A percentile compares a stretch with the other conserved stretches of the same genome.
Conservation (phyloP, 2,113 vertebrate genomes). For the Caracal caracal region DNA sequence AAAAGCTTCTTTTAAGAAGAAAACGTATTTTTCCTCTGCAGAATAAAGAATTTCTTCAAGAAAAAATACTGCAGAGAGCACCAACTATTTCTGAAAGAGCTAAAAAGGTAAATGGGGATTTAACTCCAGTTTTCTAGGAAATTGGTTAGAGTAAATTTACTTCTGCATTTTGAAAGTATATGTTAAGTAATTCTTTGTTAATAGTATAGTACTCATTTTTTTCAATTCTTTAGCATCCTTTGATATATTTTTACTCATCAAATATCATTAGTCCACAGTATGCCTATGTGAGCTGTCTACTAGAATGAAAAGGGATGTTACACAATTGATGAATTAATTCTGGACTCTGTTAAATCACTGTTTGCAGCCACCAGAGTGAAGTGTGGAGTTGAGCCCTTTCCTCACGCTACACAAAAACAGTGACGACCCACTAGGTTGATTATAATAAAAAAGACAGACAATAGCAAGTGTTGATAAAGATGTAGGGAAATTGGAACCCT, state of each 20-base stretch:
- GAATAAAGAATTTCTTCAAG: slow-evolving; percentile 97
- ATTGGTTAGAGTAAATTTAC: background rate
- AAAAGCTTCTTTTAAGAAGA: slow-evolving; percentile 26
- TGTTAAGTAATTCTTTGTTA: background rate
- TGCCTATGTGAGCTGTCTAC: background rate
- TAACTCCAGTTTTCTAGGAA: background rate
- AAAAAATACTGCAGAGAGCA: slow-evolving; percentile 94
- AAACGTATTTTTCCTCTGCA: slow-evolving; percentile 77
- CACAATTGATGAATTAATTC: background rate
- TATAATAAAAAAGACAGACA: background rate
- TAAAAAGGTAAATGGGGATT: slow-evolving; percentile 89
- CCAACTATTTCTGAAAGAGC: slow-evolving; percentile 97
- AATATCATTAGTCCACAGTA: background rate
- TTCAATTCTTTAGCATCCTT: background rate
- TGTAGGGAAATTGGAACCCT: background rate
- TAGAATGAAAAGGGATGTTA: background rate
- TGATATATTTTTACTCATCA: background rate
- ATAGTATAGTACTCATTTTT: background rate
- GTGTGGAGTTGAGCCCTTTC: background rate
- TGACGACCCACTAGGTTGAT: background rate
- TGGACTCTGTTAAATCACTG: background rate
- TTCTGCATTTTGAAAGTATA: background rate
- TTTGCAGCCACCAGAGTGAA: background rate
- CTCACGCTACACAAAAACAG: background rate
- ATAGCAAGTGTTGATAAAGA: background rate